Evolutionary conservation across 1,140 invertebrate species (phyloP).

Genomic region (Drosophila persimilis): DNA sequence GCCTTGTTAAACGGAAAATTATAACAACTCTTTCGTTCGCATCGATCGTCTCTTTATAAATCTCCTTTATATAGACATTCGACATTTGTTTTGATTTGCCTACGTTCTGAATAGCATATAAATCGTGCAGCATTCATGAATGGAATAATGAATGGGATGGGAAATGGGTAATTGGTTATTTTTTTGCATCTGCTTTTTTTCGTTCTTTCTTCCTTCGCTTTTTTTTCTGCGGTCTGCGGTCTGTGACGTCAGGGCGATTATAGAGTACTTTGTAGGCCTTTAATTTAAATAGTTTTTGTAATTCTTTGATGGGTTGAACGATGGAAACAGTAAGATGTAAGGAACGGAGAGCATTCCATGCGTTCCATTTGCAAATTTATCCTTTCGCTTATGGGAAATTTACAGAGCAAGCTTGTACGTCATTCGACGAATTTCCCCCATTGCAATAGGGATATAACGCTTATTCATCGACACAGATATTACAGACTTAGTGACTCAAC

Average conservation of each 20-base stretch:
- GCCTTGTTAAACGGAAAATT: constrained; percentile 58
- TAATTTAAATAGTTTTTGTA: not conserved
- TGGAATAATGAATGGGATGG: constrained; percentile 37
- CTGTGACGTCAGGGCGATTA: constrained; percentile 26
- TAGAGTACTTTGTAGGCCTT: not conserved
- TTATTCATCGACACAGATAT: no score
- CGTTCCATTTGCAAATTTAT: no score
- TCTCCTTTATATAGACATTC: constrained; percentile 12
- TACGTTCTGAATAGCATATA: constrained; percentile 19
- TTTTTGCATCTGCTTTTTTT: no score
- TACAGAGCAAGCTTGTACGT: no score
- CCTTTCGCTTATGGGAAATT: no score
- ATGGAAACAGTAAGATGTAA: not conserved
- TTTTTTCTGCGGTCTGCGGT: constrained; percentile 6
- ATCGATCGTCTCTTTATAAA: constrained; percentile 16
- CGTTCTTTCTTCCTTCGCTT: constrained; percentile 7
- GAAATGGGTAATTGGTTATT: not conserved
- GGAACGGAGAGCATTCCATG: no score
- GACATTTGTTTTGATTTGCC: constrained; percentile 65
- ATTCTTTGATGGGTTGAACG: not conserved
- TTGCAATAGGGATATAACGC: no score
- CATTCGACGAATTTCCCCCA: no score
- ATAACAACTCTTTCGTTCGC: constrained; percentile 27
- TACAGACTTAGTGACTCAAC: no score
- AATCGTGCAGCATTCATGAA: constrained; percentile 37